A percentile compares a stretch with the other conserved stretches of the same genome.
These are phyloP conservation scores for Cariama cristata DNA, from an alignment of 2,113 vertebrate species.

Conservation along the genomic window DNA sequence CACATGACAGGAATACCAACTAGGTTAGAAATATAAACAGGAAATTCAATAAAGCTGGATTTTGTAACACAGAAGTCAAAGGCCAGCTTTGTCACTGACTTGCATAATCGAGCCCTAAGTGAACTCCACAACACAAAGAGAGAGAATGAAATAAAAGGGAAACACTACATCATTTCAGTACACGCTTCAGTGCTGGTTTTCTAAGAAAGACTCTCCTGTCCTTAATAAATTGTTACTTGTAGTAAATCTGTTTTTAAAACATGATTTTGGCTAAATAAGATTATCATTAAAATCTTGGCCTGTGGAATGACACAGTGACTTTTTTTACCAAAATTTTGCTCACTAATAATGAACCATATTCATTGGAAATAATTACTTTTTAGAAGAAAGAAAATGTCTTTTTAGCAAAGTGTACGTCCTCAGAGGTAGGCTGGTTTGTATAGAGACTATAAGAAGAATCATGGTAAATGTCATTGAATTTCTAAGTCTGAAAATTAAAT, in stretches of 20 bases:
- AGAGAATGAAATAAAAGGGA: background rate
- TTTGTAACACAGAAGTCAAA: constrained; percentile 14
- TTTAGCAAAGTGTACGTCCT: background rate
- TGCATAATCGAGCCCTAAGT: background rate
- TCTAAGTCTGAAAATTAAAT: background rate
- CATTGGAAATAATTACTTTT: background rate
- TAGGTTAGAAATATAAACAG: background rate
- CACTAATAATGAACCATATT: background rate
- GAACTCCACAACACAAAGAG: background rate
- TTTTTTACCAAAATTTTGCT: background rate
- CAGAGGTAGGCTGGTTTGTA: background rate
- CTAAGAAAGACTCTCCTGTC: background rate
- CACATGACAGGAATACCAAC: background rate
- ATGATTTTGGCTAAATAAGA: background rate
- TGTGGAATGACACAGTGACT: background rate
- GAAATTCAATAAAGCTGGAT: background rate
- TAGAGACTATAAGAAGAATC: background rate
- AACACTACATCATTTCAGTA: background rate
- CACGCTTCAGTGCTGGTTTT: background rate
- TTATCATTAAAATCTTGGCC: background rate
- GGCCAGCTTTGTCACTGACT: constrained; percentile 9
- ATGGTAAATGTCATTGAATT: background rate
- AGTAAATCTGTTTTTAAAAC: background rate
- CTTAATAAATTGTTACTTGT: background rate
- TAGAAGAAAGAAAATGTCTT: background rate